A percentile compares a stretch with the other conserved stretches of the same genome.
These are phyloP conservation scores for Cnemophilus loriae DNA, from an alignment of 2,113 vertebrate genomes.

Conservation along the genomic window DNA sequence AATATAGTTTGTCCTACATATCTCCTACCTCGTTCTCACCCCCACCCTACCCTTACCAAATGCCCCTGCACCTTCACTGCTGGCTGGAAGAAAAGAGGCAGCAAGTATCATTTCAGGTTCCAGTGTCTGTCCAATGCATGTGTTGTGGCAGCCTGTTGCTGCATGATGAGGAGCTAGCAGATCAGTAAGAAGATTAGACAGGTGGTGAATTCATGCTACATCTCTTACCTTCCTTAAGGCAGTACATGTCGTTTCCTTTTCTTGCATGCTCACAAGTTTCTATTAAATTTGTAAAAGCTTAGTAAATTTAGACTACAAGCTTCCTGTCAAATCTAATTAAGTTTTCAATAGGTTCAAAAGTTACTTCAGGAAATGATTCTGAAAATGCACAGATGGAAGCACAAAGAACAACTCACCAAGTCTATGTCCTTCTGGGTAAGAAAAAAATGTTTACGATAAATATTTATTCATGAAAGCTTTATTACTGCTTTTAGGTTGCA, in stretches of 20 bases:
- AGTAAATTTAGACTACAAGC: neutral
- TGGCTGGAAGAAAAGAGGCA: neutral
- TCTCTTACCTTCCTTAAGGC: neutral
- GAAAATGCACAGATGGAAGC: neutral
- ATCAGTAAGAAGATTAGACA: neutral
- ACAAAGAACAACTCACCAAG: neutral
- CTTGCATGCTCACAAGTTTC: neutral
- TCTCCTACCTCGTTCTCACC: neutral
- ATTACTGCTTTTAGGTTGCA: neutral
- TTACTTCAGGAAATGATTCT: neutral
- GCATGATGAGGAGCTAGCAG: neutral
- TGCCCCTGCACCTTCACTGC: neutral
- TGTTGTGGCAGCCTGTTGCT: neutral
- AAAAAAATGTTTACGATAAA: neutral
- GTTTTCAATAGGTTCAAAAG: neutral
- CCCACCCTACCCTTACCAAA: neutral
- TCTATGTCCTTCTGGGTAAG: neutral
- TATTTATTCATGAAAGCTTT: neutral
- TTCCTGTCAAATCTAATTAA: neutral
- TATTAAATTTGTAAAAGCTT: neutral
- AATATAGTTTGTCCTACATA: neutral
- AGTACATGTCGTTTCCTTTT: neutral
- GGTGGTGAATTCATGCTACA: rapidly evolving
- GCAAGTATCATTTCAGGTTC: neutral
- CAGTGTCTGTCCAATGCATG: neutral